A percentile compares a stretch with the other conserved stretches of the same genome.
Conservation (phyloP, 30 jellyfish, hydroid and myxozoan species). For the Cassiopea xamachana region DNA sequence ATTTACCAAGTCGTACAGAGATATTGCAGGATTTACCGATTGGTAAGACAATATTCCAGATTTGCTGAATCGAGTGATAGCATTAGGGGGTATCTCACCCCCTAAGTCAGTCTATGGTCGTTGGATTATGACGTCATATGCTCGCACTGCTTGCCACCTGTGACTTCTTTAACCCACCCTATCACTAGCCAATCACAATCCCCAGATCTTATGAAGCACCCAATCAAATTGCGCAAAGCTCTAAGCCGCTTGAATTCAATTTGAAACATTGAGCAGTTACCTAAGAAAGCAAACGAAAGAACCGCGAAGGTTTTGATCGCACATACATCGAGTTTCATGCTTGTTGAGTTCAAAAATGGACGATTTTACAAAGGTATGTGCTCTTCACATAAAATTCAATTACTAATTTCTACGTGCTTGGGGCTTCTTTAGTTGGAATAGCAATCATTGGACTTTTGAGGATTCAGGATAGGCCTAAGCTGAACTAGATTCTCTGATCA, state of each 20-base stretch:
- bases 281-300: slow-evolving; percentile 22
- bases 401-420: no score
- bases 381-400: not conserved
- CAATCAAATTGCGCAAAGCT: slow-evolving; percentile 35
- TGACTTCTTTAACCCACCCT: slow-evolving; percentile 28
- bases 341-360: slow-evolving; percentile 22
- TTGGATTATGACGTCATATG: not conserved
- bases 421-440: no score
- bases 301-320: not conserved
- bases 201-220: not conserved
- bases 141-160: slow-evolving; percentile 31
- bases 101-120: no score
- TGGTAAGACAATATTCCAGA: no score
- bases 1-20: no score
- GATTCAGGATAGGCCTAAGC: not conserved
- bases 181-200: slow-evolving; percentile 47
- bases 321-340: not conserved
- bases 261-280: slow-evolving; percentile 28
- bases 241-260: slow-evolving; percentile 64
- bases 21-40: no score
- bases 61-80: no score
- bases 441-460: no score
- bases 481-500: not conserved
- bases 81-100: no score
- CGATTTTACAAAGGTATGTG: slow-evolving; percentile 65